Conservation (phyloP, 2,888 invertebrate genomes). For the Drosophila demipolita region DNA sequence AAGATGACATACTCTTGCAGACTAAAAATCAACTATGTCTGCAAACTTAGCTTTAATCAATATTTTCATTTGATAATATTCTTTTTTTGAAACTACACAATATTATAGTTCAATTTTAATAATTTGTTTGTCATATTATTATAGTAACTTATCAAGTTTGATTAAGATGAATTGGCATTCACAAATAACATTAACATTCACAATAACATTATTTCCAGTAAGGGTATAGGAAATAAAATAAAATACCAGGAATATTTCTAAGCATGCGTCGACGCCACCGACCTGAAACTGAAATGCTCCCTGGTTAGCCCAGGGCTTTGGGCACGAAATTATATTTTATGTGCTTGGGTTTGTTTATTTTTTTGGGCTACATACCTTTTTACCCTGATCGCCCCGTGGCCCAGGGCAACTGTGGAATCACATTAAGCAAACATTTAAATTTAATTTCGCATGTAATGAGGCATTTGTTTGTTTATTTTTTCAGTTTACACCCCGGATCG, state of each 20-base stretch:
- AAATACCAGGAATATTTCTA: conserved; percentile 79
- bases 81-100: neutral
- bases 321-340: conserved; percentile 81
- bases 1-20: neutral
- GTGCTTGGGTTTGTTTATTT: conserved; percentile 58
- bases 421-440: conserved; percentile 84
- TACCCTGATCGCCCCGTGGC: conserved; percentile 48
- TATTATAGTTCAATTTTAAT: neutral
- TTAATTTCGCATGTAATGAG: conserved; percentile 84
- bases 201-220: neutral
- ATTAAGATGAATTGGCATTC: neutral
- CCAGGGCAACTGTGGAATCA: conserved; percentile 66
- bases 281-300: conserved; percentile 49
- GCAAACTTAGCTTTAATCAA: no score
- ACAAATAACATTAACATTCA: no score
- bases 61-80: neutral
- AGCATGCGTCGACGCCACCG: conserved; percentile 64
- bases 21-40: neutral
- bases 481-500: conserved; percentile 58
- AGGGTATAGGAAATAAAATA: conserved; percentile 20
- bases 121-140: neutral
- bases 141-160: neutral
- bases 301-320: conserved; percentile 74
- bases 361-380: conserved; percentile 51
- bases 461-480: conserved; percentile 80